Percentiles rank a stretch among this genome's conserved stretches.
These are phyloP conservation scores for Steinernema khuongi DNA, from an alignment of 1,140 invertebrate species.

Conservation along the genomic window DNA sequence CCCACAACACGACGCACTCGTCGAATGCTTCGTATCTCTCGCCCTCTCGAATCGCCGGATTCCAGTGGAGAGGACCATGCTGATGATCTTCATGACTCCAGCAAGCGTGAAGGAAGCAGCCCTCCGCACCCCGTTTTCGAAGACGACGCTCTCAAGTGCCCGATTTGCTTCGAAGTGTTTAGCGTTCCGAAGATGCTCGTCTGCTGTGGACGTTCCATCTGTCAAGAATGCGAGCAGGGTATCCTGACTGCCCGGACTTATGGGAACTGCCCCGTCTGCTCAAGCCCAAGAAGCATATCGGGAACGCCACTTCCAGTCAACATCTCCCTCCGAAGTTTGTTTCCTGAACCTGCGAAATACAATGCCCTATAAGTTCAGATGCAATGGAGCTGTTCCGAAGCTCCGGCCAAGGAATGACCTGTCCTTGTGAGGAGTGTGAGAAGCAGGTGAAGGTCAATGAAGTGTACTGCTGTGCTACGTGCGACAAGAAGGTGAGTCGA, in stretches of 20 bases:
- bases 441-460: not conserved
- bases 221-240: not conserved
- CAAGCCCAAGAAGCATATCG: not conserved
- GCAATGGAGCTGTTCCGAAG: not conserved
- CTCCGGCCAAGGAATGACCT: not conserved
- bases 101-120: not conserved
- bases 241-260: not conserved
- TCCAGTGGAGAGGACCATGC: not conserved
- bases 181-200: not conserved
- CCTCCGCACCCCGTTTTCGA: not conserved
- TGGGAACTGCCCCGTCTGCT: not conserved
- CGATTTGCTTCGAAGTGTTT: not conserved
- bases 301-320: not conserved
- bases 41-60: not conserved
- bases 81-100: not conserved
- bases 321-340: not conserved
- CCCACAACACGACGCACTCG: too few species aligned
- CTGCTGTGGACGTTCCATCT: not conserved
- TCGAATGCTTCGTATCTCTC: not conserved
- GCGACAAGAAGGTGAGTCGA: not conserved
- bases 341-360: not conserved
- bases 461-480: not conserved
- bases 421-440: not conserved
- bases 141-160: not conserved
- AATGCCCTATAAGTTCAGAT: not conserved